Conservation (phyloP, 1,140 invertebrate genomes). For the Colletes latitarsis region DNA sequence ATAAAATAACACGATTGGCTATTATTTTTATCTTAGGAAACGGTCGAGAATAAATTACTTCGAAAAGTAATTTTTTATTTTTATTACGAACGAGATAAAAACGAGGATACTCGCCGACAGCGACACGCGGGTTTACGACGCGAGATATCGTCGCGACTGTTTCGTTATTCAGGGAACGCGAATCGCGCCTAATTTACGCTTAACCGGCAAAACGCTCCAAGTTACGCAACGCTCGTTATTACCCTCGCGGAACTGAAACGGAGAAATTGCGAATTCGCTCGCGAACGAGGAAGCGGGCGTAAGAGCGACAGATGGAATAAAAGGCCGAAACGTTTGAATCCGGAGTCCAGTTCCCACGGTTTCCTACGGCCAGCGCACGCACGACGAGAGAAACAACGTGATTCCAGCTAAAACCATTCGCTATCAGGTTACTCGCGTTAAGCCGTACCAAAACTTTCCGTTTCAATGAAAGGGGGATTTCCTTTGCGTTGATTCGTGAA, state of each 20-base stretch:
- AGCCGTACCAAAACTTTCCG: neutral
- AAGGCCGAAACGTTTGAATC: constrained; percentile 34
- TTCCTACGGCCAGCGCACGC: constrained; percentile 24
- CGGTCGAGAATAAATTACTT: too few relatives aligned
- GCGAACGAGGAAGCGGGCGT: neutral
- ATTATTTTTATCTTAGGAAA: too few relatives aligned
- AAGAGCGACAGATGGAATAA: neutral
- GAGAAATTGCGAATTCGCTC: constrained; percentile 29
- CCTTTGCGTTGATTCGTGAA: too few relatives aligned
- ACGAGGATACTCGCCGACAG: neutral
- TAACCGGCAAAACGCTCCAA: constrained; percentile 12
- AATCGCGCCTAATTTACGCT: constrained; percentile 49
- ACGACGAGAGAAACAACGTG: constrained; percentile 8
- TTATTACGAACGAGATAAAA: too few relatives aligned
- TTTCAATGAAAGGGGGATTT: neutral
- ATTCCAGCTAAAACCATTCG: constrained; percentile 1
- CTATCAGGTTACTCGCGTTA: constrained; percentile 1
- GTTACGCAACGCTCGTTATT: constrained; percentile 45
- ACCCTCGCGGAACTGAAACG: constrained; percentile 35
- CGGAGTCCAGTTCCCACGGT: constrained; percentile 46
- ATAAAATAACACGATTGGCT: too few relatives aligned
- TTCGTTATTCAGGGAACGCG: constrained; percentile 18
- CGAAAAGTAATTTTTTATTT: too few relatives aligned
- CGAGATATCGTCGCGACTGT: constrained; percentile 18
- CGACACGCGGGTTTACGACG: neutral